phyloP scores from a whole-genome alignment of 2,797 vertebrate genomes.

The Bufotes viridis region DNA sequence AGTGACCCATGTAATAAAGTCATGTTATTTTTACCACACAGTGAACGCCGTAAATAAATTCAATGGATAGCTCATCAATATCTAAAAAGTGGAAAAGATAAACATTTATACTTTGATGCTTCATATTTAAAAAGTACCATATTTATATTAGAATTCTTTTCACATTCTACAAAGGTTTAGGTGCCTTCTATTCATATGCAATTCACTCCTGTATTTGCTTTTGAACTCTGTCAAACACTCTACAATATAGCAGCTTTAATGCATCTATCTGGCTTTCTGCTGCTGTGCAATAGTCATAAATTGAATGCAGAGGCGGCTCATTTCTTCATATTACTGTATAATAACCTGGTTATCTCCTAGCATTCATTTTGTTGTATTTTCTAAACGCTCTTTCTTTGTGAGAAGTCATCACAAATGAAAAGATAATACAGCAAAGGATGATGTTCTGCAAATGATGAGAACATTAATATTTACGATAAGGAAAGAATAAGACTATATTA shows the following conservation, averaged over 20 bases:
- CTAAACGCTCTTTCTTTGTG: slow-evolving; percentile 33
- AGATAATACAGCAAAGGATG: slow-evolving; percentile 16
- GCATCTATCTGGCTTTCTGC: slow-evolving; percentile 6
- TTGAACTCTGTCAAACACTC: background rate
- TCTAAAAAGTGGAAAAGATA: background rate
- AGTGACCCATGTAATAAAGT: too few species aligned
- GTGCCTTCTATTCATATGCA: background rate
- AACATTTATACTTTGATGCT: background rate
- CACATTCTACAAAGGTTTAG: background rate
- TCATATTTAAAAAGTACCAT: background rate
- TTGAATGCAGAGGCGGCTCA: background rate
- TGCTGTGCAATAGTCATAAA: slow-evolving; percentile 23
- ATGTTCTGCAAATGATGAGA: slow-evolving; percentile 24
- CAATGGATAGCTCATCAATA: too few species aligned
- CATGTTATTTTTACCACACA: too few species aligned
- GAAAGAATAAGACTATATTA: background rate
- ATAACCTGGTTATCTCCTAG: slow-evolving; percentile 32
- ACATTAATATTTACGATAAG: slow-evolving; percentile 48
- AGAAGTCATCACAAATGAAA: slow-evolving; percentile 37
- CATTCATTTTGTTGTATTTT: slow-evolving; percentile 43
- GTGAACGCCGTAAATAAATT: too few species aligned
- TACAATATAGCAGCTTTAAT: slow-evolving; percentile 7
- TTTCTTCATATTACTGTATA: slow-evolving; percentile 34
- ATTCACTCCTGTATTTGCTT: background rate
- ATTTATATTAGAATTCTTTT: background rate